These are phyloP conservation scores for Pelvicachromis taeniatus DNA, from an alignment of 2,113 vertebrate genomes.

Conservation along the genomic window DNA sequence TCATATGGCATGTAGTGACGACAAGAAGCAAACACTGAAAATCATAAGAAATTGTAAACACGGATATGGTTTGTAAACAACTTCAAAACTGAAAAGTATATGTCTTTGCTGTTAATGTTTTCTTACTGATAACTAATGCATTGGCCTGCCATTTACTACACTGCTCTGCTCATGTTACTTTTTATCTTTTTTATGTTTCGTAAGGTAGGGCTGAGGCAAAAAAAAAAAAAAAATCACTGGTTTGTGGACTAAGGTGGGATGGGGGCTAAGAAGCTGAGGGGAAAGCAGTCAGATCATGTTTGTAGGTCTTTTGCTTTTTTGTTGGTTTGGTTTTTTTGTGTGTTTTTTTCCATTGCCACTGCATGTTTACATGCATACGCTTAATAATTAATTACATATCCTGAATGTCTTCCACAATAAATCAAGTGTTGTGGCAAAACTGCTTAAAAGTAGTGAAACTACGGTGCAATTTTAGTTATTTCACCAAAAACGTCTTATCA, in stretches of 20 bases:
- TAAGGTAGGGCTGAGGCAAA: conserved; percentile 63
- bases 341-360: conserved; percentile 30
- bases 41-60: conserved; percentile 74
- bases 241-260: conserved; percentile 23
- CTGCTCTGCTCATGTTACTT: conserved; percentile 64
- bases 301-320: conserved; percentile 20
- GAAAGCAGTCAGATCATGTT: conserved; percentile 2
- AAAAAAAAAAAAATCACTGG: conserved; percentile 45
- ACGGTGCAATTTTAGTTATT: conserved; percentile 40
- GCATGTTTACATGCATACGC: conserved; percentile 52
- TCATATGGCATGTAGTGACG: conserved; percentile 86
- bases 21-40: conserved; percentile 71
- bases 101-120: conserved; percentile 72
- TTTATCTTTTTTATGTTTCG: conserved; percentile 57
- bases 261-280: conserved; percentile 13
- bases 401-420: conserved; percentile 49
- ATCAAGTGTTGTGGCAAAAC: conserved; percentile 43
- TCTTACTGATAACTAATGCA: conserved; percentile 69
- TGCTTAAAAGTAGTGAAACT: conserved; percentile 25
- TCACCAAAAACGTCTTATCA: conserved; percentile 57
- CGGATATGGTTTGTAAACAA: conserved; percentile 72
- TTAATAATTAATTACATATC: conserved; percentile 40
- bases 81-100: conserved; percentile 59
- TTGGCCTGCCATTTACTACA: conserved; percentile 69
- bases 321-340: neutral